Evolutionary conservation across 2,797 vertebrate genomes (phyloP), one percentile per base, ranked within the genome.

Genomic region (Cygnus olor): DNA sequence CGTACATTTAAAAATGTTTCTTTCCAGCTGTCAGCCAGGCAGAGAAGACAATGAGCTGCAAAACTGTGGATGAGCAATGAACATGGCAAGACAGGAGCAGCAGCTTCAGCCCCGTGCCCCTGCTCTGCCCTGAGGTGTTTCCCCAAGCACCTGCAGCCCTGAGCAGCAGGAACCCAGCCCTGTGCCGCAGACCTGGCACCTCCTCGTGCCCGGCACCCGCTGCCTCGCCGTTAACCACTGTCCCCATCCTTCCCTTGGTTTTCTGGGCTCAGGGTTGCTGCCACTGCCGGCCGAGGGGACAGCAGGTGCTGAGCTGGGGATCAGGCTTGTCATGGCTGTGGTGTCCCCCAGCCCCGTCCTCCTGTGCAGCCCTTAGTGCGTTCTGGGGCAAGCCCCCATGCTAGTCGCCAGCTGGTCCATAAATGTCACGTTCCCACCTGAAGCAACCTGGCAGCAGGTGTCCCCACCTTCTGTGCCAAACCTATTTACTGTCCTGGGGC

Each of bases 231-330:
- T 54, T 30, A 54, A 7, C 53, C 28, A 17, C 53, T 30, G 20
- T 30, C 40, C 63, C 63, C 20, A 28, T 30, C 40, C 51, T 53
- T 8, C 51, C 51, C 51, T 25, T 10, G 14, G 25, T 27, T 53
- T 53, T 53, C 51, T 27, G 51, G 51, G 51, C 51, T 53, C 51
- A 27, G 25, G 51, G 51, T 28, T 27, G 51, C 51, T 53, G 51
- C 51, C 22, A 14, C 22, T 14, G 24, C 49, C 13, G 7, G 49
- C 49, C 15, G 15, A 53, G 14, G 51, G 51, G 51, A 53, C 51
- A 70, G 36, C 42, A 49, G 0, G 9, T 25, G 21, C 36, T 25
- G 11, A 89, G 13, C 0, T 0, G 47, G n/a, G 40, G 38, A 27
- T 78, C 64, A 83, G 3, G 28, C 15, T 3, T 32, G 63, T 80